Percentiles rank a stretch among this genome's conserved stretches.
Evolutionary conservation across 2,113 vertebrate genomes (phyloP).

Genomic region (Alligator mississippiensis): DNA sequence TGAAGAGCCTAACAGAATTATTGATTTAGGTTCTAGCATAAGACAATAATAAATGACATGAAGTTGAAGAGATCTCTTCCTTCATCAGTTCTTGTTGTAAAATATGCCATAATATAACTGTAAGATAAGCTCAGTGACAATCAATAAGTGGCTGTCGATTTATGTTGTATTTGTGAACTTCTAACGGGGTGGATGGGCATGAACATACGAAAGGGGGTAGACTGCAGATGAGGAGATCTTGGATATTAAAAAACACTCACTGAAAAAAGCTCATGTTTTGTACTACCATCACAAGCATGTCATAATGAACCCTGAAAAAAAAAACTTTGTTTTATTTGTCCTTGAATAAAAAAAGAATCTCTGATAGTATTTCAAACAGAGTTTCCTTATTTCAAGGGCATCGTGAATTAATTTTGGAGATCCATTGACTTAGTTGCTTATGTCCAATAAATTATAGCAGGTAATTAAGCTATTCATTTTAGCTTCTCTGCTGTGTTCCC

Average conservation of each 20-base stretch:
- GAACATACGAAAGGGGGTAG: neutral
- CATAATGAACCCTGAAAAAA: neutral
- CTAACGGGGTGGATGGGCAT: neutral
- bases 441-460: conserved; percentile 62
- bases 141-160: neutral
- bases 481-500: conserved; percentile 7
- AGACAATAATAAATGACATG: neutral
- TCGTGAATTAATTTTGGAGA: conserved; percentile 32
- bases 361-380: conserved; percentile 12
- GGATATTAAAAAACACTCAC: neutral
- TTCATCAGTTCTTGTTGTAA: neutral
- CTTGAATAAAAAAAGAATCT: neutral
- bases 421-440: conserved; percentile 45
- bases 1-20: neutral
- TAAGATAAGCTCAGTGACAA: neutral
- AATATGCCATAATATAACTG: neutral
- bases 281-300: neutral
- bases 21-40: neutral
- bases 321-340: neutral
- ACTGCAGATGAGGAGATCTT: neutral
- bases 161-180: neutral
- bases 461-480: conserved; percentile 68
- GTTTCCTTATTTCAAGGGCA: conserved; percentile 50
- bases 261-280: neutral
- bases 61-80: neutral